Evolutionary conservation across 2,797 vertebrate genomes (phyloP).

Genomic region (Poeciliopsis paucimaculata): DNA sequence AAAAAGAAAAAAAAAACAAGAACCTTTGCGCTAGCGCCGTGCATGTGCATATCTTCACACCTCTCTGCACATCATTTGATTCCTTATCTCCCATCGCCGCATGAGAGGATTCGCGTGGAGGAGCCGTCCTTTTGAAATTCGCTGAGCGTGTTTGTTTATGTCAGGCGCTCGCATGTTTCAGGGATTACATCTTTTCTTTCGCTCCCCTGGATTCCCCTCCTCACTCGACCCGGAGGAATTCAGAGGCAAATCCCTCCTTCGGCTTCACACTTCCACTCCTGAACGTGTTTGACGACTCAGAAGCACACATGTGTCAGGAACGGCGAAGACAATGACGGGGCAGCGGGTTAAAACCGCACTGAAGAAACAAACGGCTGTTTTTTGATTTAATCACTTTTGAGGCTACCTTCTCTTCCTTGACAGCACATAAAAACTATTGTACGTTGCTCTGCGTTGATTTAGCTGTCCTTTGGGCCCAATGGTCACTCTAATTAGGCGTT

Average conservation of each 20-base stretch:
- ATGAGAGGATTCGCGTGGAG: slow-evolving; percentile 57
- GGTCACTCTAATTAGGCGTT: slow-evolving; percentile 69
- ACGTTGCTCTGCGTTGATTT: slow-evolving; percentile 31
- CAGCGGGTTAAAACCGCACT: slow-evolving; percentile 14
- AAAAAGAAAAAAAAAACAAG: slow-evolving; percentile 1
- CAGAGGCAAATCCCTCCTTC: slow-evolving; percentile 18
- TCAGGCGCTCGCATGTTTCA: slow-evolving; percentile 69
- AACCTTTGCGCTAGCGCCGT: slow-evolving; percentile 15
- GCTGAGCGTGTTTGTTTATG: slow-evolving; percentile 72
- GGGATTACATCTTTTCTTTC: slow-evolving; percentile 74
- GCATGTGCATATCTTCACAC: slow-evolving; percentile 42
- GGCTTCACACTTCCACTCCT: slow-evolving; percentile 21
- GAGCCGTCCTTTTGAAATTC: slow-evolving; percentile 68
- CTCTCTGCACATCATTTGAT: slow-evolving; percentile 37
- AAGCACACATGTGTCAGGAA: slow-evolving; percentile 11
- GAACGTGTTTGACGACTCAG: slow-evolving; percentile 12
- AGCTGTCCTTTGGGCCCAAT: slow-evolving; percentile 52
- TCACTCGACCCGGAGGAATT: slow-evolving; percentile 52
- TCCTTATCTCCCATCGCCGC: slow-evolving; percentile 64
- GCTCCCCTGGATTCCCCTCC: slow-evolving; percentile 57
- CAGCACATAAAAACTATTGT: slow-evolving; percentile 22
- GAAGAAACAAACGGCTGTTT: not conserved
- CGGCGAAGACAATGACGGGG: slow-evolving; percentile 16
- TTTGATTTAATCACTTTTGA: slow-evolving; percentile 3
- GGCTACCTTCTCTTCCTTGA: not conserved